Conservation (phyloP, 2,888 invertebrate species). For the Metacarcinus magister region DNA sequence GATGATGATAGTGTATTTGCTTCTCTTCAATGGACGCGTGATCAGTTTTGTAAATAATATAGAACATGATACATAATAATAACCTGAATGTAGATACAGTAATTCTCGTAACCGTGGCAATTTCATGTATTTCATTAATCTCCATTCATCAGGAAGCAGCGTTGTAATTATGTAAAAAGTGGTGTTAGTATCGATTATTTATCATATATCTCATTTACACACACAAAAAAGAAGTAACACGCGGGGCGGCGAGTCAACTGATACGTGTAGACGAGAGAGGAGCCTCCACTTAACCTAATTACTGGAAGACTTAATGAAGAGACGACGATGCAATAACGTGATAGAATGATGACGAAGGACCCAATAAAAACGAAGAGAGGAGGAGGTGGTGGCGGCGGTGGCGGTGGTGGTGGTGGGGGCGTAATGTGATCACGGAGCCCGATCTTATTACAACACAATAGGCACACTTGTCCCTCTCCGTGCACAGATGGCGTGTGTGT, state of each 20-base stretch:
- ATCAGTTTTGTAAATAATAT: background rate
- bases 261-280: background rate
- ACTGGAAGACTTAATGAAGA: constrained; percentile 61
- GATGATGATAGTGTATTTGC: background rate
- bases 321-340: constrained; percentile 58
- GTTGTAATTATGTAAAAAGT: background rate
- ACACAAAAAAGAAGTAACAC: background rate
- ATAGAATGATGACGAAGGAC: constrained; percentile 60
- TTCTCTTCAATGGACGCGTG: background rate
- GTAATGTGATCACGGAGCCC: constrained; percentile 57
- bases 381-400: background rate
- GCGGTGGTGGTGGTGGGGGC: constrained; percentile 17
- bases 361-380: constrained; percentile 57
- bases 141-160: background rate
- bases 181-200: background rate
- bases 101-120: background rate
- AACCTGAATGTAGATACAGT: background rate
- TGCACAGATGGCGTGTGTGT: constrained; percentile 60
- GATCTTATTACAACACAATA: constrained; percentile 64
- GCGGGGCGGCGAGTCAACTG: background rate
- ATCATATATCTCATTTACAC: background rate
- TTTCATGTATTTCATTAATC: background rate
- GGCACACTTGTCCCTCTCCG: constrained; percentile 67
- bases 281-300: constrained; percentile 56
- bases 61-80: background rate